Percentiles rank a stretch among this genome's conserved stretches.
These are phyloP conservation scores for Tauraco erythrolophus DNA, from an alignment of 2,113 vertebrate genomes.

Conservation along the genomic window DNA sequence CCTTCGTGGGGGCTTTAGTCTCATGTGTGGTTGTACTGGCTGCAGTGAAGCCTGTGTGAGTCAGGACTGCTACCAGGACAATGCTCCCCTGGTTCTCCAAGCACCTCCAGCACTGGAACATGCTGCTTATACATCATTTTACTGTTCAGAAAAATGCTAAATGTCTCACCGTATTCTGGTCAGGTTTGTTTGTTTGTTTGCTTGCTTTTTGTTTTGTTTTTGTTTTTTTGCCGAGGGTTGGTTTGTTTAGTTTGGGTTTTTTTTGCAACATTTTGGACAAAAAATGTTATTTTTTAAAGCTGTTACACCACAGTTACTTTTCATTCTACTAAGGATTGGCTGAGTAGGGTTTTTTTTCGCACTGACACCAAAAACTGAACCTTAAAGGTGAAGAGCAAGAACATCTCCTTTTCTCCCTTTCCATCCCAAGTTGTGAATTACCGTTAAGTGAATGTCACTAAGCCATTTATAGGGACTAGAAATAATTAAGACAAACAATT, in stretches of 20 bases:
- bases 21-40: accelerated
- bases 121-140: accelerated
- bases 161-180: accelerated
- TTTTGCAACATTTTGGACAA: not conserved
- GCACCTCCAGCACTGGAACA: not conserved
- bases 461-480: not conserved
- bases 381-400: not conserved
- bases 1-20: not conserved
- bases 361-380: not conserved
- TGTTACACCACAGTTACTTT: not conserved
- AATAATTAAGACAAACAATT: constrained; percentile 47
- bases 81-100: accelerated
- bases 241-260: accelerated
- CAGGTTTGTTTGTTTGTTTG: no score
- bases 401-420: not conserved
- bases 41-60: not conserved
- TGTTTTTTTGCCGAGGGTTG: not conserved
- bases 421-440: not conserved
- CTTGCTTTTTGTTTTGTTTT: no score
- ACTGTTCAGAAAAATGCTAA: not conserved
- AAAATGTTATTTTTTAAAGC: not conserved
- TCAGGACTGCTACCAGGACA: accelerated
- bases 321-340: not conserved
- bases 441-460: not conserved
- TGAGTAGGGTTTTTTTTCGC: not conserved